phyloP scores from a whole-genome alignment of 2,888 invertebrate species.

The Holacanthella duospinosa region DNA sequence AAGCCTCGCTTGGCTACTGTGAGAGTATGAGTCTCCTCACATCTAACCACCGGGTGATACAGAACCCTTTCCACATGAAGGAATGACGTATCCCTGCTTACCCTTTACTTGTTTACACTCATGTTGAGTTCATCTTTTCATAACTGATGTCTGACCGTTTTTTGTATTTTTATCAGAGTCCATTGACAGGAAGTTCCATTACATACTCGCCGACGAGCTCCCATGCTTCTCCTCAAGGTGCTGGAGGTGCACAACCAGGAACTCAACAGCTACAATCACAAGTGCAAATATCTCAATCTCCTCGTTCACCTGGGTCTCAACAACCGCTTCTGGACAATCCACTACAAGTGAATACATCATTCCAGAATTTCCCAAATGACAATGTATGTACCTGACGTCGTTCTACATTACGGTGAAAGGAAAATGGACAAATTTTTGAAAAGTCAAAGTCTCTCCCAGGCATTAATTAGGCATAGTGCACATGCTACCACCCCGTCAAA shows the following conservation, averaged over 20 bases:
- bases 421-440: neutral
- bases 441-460: too few species aligned
- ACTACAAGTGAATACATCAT: slow-evolving; percentile 26
- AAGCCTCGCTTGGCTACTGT: too few species aligned
- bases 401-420: neutral
- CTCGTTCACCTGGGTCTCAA: slow-evolving; percentile 26
- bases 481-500: too few species aligned
- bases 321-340: slow-evolving; percentile 23
- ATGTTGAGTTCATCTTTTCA: neutral
- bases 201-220: slow-evolving; percentile 58
- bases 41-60: too few species aligned
- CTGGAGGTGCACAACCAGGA: slow-evolving; percentile 14
- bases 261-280: slow-evolving; percentile 26
- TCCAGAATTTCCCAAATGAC: slow-evolving; percentile 31
- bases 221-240: slow-evolving; percentile 25
- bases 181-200: slow-evolving; percentile 58
- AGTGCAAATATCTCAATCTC: slow-evolving; percentile 24
- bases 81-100: too few species aligned
- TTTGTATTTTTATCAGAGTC: slow-evolving; percentile 48
- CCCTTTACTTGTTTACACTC: too few species aligned
- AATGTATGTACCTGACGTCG: slow-evolving; percentile 31
- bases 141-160: slow-evolving; percentile 6
- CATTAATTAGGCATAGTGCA: too few species aligned
- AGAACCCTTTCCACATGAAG: too few species aligned
- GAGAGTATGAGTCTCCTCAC: too few species aligned